phyloP scores from a whole-genome alignment of 2,888 invertebrate species.

The Mechanitis messenoides region DNA sequence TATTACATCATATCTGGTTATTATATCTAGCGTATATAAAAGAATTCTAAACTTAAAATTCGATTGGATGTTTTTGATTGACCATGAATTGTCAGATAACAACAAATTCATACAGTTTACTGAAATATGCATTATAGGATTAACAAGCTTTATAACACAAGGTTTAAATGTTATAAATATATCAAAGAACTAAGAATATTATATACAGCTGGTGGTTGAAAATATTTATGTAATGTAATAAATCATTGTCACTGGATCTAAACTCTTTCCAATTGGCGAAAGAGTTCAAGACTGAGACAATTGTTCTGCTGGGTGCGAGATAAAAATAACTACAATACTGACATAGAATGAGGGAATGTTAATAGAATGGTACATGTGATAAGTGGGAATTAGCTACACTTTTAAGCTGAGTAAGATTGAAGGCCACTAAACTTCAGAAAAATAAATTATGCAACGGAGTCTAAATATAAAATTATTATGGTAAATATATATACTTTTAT shows the following conservation, averaged over 20 bases:
- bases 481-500: no score
- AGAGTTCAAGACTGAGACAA: slow-evolving; percentile 43
- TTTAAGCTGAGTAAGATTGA: background rate
- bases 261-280: slow-evolving; percentile 63
- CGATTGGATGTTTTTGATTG: no score
- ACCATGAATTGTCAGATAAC: no score
- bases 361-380: slow-evolving; percentile 25
- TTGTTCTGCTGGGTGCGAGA: slow-evolving; percentile 47
- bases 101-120: no score
- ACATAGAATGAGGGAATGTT: slow-evolving; percentile 40
- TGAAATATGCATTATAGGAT: no score
- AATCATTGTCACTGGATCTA: slow-evolving; percentile 50
- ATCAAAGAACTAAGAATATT: background rate
- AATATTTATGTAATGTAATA: slow-evolving; percentile 54
- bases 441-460: no score
- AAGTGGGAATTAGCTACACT: slow-evolving; percentile 17
- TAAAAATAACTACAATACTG: slow-evolving; percentile 57
- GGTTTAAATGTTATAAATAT: background rate
- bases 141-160: no score
- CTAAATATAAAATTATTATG: no score
- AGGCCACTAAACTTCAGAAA: no score
- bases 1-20: no score
- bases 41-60: no score
- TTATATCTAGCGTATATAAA: no score
- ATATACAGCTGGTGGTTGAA: slow-evolving; percentile 21